Percentiles rank a stretch among this genome's conserved stretches.
These are phyloP conservation scores for Lepidocyrtoides sp. DNA, from an alignment of 2,888 invertebrate species.

Conservation along the genomic window DNA sequence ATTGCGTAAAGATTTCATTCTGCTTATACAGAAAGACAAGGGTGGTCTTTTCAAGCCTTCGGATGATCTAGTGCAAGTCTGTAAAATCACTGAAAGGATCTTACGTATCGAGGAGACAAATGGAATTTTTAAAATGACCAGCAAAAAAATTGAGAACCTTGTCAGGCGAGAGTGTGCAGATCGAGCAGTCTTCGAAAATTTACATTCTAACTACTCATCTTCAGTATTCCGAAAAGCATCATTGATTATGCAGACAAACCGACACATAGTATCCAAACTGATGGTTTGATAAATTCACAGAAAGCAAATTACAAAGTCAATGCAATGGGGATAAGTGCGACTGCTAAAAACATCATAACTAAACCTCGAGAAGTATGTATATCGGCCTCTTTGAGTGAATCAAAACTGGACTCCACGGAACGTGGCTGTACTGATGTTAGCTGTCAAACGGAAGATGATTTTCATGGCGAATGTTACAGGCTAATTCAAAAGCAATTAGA, in stretches of 20 bases:
- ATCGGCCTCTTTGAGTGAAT: too few relatives aligned
- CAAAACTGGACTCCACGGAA: too few relatives aligned
- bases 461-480: too few relatives aligned
- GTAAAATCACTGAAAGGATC: not conserved
- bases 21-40: not conserved
- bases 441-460: too few relatives aligned
- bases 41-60: conserved; percentile 44
- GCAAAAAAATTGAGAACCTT: not conserved
- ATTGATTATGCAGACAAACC: not conserved
- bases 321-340: too few relatives aligned
- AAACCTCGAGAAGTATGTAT: too few relatives aligned
- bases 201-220: not conserved
- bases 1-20: not conserved
- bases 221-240: not conserved
- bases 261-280: too few relatives aligned
- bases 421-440: too few relatives aligned
- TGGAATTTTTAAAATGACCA: not conserved
- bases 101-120: not conserved
- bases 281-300: too few relatives aligned
- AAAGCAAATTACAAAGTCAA: too few relatives aligned
- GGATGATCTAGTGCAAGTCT: not conserved
- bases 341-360: too few relatives aligned
- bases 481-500: too few relatives aligned
- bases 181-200: not conserved
- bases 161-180: not conserved